A percentile compares a stretch with the other conserved stretches of the same genome.
Evolutionary conservation across 1,140 invertebrate species (phyloP).

Genomic region (Musca domestica): DNA sequence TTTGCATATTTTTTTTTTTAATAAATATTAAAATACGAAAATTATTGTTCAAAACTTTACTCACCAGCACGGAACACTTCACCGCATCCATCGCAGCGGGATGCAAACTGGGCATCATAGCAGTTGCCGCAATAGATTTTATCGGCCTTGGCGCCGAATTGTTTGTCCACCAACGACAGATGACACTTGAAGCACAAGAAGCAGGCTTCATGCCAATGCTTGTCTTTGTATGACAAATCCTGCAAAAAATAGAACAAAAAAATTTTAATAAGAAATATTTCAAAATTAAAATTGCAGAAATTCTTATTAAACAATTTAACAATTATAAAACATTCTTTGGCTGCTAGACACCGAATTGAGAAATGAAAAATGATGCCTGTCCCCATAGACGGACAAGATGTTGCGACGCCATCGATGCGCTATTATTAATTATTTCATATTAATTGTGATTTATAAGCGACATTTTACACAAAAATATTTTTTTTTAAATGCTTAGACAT

Average conservation of each 20-base stretch:
- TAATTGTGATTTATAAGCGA: no score
- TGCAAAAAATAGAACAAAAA: conserved; percentile 57
- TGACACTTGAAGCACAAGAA: conserved; percentile 98
- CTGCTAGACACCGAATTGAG: not conserved
- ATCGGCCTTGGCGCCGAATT: conserved; percentile 96
- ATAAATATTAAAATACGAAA: not conserved
- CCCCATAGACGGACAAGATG: no score
- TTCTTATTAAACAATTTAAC: not conserved
- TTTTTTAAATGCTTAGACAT: no score
- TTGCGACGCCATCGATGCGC: no score
- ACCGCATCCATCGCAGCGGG: conserved; percentile 96
- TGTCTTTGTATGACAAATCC: conserved; percentile 99
- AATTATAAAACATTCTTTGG: not conserved
- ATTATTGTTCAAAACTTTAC: conserved; percentile 42
- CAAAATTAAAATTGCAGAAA: not conserved
- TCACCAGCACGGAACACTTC: conserved; percentile 98
- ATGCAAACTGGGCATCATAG: conserved; percentile 98
- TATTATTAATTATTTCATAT: no score
- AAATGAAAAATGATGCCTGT: not conserved
- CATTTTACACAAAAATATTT: no score
- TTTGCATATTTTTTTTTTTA: not conserved
- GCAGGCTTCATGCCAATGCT: conserved; percentile 99
- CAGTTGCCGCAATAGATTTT: conserved; percentile 99
- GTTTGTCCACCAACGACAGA: conserved; percentile 96
- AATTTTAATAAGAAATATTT: conserved; percentile 14